Evolutionary conservation across 2,113 vertebrate species (phyloP), one percentile per base, ranked within the genome.

Genomic region (Pseudopipra pipra): DNA sequence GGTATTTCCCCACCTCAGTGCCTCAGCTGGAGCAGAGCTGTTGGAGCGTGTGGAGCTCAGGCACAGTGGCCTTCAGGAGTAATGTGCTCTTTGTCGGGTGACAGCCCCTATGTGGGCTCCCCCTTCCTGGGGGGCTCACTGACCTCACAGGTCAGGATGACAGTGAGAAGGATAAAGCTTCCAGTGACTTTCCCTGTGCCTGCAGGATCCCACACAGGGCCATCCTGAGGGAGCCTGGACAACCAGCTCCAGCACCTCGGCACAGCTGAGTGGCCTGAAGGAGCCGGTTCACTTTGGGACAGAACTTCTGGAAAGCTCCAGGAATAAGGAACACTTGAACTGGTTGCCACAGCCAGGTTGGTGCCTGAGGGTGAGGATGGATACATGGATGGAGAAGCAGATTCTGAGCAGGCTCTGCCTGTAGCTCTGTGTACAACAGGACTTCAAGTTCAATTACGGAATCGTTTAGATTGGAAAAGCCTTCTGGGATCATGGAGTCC

Each of bases 101-200:
- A n/a, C 58, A 44, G 52, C 31, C 19, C 22, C 37, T 55, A 35
- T 0, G 4, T 0, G 6, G 68, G 59, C 67, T 28, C 41, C 61
- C 43, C 56, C 37, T 25, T 62, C 61, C 47, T 6, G 0, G 0
- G 3, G 31, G 62, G 6, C 19, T 56, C 2, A 1, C 30, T 33
- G 17, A 54, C 39, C 67, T 67, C 37, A 0, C 56, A 8, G 59
- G 13, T 44, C 44, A 35, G 65, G 37, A 17, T 37, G 52, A 10
- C 24, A 28, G 30, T 24, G 0, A 4, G 79, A 5, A 58, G 62
- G 62, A 67, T 11, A 14, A 71, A 92, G 11, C 22, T 18, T 35
- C 10, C 3, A 0, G 35, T 3, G 47, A 15, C 30, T 28, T 47
- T 43, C 31, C 23, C 14, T 1, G 2, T 27, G 22, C 46, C 65